Evolutionary conservation across 2,888 invertebrate genomes (phyloP).

Genomic region (Amblyteles armatorius): DNA sequence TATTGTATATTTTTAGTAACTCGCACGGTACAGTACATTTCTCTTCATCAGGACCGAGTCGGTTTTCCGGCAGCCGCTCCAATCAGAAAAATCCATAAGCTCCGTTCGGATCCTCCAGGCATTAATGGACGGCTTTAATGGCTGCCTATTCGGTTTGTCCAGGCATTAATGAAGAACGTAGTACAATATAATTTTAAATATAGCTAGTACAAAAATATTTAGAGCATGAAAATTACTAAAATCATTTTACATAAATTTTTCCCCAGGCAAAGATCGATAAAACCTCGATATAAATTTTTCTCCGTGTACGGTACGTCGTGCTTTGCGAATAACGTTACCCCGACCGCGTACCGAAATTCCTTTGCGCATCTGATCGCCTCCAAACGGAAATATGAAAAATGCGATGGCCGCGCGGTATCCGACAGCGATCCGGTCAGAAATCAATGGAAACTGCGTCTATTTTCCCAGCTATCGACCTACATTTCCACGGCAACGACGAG

Average conservation of each 20-base stretch:
- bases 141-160: neutral
- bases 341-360: neutral
- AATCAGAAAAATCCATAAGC: neutral
- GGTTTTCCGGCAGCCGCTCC: neutral
- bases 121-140: neutral
- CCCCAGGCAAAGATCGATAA: neutral
- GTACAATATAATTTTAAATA: neutral
- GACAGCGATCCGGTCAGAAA: conserved; percentile 25
- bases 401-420: conserved; percentile 9
- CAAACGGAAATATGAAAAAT: neutral
- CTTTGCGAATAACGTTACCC: neutral
- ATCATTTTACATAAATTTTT: neutral
- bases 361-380: neutral
- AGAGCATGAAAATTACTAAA: neutral
- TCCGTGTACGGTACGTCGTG: neutral
- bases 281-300: neutral
- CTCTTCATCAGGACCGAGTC: neutral
- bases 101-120: neutral
- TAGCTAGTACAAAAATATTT: neutral
- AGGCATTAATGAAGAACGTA: neutral
- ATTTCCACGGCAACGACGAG: conserved; percentile 28
- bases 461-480: conserved; percentile 52
- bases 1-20: no score
- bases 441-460: conserved; percentile 36
- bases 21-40: no score